phyloP scores from a whole-genome alignment of 2,888 invertebrate species.

The Blomia tropicalis region DNA sequence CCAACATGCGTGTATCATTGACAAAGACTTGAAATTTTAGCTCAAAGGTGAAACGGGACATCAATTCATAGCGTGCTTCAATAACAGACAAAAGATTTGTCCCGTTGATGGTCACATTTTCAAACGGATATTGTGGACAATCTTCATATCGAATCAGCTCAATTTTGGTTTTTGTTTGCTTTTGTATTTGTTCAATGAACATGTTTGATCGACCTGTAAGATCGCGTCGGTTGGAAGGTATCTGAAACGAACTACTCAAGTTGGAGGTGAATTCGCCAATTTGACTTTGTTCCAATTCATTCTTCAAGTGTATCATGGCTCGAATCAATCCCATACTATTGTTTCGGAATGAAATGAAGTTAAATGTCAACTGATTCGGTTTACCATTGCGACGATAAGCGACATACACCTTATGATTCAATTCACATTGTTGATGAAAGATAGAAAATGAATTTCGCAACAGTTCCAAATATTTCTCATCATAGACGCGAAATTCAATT shows the following conservation, averaged over 20 bases:
- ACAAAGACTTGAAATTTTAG: background rate
- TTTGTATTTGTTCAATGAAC: background rate
- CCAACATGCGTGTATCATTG: background rate
- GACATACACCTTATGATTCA: background rate
- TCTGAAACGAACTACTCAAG: background rate
- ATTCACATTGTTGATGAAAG: background rate
- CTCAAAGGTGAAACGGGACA: background rate
- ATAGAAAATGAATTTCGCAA: background rate
- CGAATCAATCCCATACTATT: background rate
- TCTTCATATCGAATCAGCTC: background rate
- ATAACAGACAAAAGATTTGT: background rate
- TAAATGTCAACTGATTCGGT: background rate
- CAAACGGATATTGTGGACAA: background rate
- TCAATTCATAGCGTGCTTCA: background rate
- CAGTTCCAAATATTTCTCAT: background rate
- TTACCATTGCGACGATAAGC: background rate
- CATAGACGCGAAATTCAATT: background rate
- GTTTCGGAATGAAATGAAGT: background rate
- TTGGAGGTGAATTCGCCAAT: background rate
- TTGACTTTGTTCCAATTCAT: background rate
- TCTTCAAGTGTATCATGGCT: background rate
- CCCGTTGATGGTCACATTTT: background rate
- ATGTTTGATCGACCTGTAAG: background rate
- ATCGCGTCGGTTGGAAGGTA: slow-evolving; percentile 2
- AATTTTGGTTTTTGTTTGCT: background rate